A percentile compares a stretch with the other conserved stretches of the same genome.
phyloP scores from a whole-genome alignment of 2,888 invertebrate genomes.

The Drosophila maculinotata region DNA sequence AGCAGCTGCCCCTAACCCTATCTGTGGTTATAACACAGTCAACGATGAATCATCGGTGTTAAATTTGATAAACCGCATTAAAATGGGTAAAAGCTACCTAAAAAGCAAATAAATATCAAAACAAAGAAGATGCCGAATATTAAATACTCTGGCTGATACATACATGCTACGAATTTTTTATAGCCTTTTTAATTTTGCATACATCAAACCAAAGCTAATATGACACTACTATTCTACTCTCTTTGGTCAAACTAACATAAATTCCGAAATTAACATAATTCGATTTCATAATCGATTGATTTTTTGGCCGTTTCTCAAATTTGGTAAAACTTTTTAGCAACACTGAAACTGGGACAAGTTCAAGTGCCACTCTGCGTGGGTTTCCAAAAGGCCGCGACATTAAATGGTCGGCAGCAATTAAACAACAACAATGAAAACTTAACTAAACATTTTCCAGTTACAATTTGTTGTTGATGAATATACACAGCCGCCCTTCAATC shows the following conservation, averaged over 20 bases:
- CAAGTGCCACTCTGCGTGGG: slow-evolving; percentile 14
- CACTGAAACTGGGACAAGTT: slow-evolving; percentile 10
- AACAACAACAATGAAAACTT: slow-evolving; percentile 7
- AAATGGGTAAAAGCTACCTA: slow-evolving; percentile 35
- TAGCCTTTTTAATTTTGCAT: background rate
- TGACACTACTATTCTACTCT: too few relatives aligned
- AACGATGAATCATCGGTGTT: slow-evolving; percentile 43
- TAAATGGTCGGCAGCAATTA: background rate
- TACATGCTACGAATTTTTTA: background rate
- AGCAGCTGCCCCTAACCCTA: background rate
- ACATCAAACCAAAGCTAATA: too few relatives aligned
- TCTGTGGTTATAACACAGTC: background rate
- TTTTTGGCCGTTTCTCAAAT: background rate
- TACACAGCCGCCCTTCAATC: background rate
- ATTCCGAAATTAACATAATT: slow-evolving; percentile 50
- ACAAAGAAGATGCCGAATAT: background rate
- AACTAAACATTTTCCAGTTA: slow-evolving; percentile 20
- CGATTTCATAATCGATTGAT: slow-evolving; percentile 3
- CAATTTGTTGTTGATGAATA: slow-evolving; percentile 9
- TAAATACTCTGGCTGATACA: slow-evolving; percentile 1
- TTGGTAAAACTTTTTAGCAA: slow-evolving; percentile 4
- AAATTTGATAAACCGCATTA: slow-evolving; percentile 41
- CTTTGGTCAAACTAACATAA: slow-evolving; percentile 21
- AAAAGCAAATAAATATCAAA: slow-evolving; percentile 21
- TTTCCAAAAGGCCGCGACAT: background rate